Percentiles rank a stretch among this genome's conserved stretches.
Conservation (phyloP, 53 echinoderm and acorn worm genomes). For the Temnopleurus reevesii region DNA sequence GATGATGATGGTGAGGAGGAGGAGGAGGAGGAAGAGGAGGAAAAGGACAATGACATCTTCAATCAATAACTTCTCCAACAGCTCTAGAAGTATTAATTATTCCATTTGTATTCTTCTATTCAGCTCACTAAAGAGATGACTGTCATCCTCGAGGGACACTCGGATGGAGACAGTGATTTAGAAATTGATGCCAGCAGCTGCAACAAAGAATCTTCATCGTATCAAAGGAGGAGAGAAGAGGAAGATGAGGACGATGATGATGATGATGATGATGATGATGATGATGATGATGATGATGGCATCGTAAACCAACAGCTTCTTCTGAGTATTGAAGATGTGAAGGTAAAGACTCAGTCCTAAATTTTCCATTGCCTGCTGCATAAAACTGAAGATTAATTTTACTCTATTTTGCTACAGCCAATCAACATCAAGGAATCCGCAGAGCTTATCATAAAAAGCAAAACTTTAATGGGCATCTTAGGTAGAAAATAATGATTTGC, state of each 20-base stretch:
- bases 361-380: too few species aligned
- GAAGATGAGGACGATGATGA: constrained; percentile 31
- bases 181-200: constrained; percentile 66
- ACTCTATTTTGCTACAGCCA: too few species aligned
- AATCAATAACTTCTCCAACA: too few species aligned
- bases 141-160: constrained; percentile 71
- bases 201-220: constrained; percentile 3
- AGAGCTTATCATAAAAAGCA: too few species aligned
- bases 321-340: constrained; percentile 93
- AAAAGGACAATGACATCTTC: too few species aligned
- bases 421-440: too few species aligned
- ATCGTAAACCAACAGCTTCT: constrained; percentile 74
- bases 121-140: constrained; percentile 80
- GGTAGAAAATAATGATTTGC: too few species aligned
- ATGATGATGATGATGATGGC: constrained; percentile 61
- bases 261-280: constrained; percentile 54
- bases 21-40: too few species aligned
- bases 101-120: neutral
- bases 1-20: too few species aligned
- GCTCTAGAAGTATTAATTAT: too few species aligned
- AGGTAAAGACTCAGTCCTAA: constrained; percentile 40
- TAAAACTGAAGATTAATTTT: too few species aligned
- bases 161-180: constrained; percentile 80
- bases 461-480: too few species aligned
- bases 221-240: constrained; percentile 12